Evolutionary conservation across 2,888 invertebrate species (phyloP), one percentile per base, ranked within the genome.

Genomic region (Ecliptopera silaceata): DNA sequence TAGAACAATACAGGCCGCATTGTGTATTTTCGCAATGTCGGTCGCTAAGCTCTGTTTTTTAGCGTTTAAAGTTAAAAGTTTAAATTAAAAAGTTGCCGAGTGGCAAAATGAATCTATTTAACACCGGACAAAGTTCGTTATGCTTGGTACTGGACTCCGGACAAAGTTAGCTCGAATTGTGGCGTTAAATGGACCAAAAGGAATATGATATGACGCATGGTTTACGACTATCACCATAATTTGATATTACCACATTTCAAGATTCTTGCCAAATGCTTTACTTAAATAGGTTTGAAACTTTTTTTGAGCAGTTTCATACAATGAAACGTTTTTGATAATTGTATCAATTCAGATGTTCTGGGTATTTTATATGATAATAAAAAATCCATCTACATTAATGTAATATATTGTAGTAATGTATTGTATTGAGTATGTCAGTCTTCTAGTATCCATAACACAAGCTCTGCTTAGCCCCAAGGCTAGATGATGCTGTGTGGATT

Each of bases 51-150:
- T 41, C 36, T 38, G 41, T 47, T 58, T 63, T 66, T 44, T 22
- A 48, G 41, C n/a, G n/a, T n/a, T n/a, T n/a, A n/a, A n/a, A n/a
- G n/a, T n/a, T 60, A 59, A 59, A 70, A 69, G 59, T 70, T 72
- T 50, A 64, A 71, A 72, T 77, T 70, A 72, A 76, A 77, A 79
- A 75, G 75, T 78, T 75, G 10, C 26, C 44, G 52, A 53, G 66
- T 67, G 56, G 59, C 58, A 62, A 71, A 73, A 75, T 70, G 62
- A 74, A 71, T 75, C 63, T 72, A 70, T 74, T 76, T 75, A 70
- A 67, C 61, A 51, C 47, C 68, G 64, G 68, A 64, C 66, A 62
- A 78, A 77, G 74, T 76, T 78, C 59, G 61, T 29, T 64, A 54
- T 59, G 61, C 58, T 55, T 53, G 49, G 54, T 50, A 46, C 43